These are phyloP conservation scores for Drosophila virilis DNA, from an alignment of 1,140 invertebrate genomes.

Conservation along the genomic window DNA sequence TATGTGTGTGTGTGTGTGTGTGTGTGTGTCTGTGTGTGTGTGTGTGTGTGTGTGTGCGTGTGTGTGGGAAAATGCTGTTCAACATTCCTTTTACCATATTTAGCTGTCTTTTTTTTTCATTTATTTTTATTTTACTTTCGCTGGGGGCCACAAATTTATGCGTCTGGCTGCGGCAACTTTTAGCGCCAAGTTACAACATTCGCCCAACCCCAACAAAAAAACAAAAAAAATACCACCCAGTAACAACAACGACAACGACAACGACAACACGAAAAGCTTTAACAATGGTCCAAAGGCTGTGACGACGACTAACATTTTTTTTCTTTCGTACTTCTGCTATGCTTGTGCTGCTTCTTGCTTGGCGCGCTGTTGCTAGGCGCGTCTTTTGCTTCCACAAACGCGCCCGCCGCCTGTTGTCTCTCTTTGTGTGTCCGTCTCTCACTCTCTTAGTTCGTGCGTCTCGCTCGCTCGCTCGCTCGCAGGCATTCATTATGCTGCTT, in stretches of 20 bases:
- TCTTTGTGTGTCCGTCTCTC: slow-evolving; percentile 8
- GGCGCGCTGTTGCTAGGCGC: slow-evolving; percentile 63
- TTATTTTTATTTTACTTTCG: slow-evolving; percentile 36
- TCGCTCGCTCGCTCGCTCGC: slow-evolving; percentile 30
- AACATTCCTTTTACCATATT: slow-evolving; percentile 12
- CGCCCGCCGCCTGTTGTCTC: slow-evolving; percentile 4
- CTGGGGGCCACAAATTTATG: slow-evolving; percentile 29
- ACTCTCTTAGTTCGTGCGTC: slow-evolving; percentile 1
- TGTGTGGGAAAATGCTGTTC: slow-evolving; percentile 5
- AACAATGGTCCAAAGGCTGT: slow-evolving; percentile 34
- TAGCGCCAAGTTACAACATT: slow-evolving; percentile 32
- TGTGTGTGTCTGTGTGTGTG: too few relatives aligned
- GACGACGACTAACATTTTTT: slow-evolving; percentile 5
- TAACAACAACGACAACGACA: neutral
- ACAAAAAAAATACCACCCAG: slow-evolving; percentile 9
- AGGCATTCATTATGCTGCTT: slow-evolving; percentile 49
- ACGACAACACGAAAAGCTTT: slow-evolving; percentile 21
- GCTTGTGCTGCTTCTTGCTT: slow-evolving; percentile 8
- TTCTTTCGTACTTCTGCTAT: slow-evolving; percentile 12
- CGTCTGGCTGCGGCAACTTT: slow-evolving; percentile 24
- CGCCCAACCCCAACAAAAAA: slow-evolving; percentile 12
- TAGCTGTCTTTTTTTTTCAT: slow-evolving; percentile 5
- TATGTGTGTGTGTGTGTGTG: too few relatives aligned
- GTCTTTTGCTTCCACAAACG: slow-evolving; percentile 34
- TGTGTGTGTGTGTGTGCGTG: neutral